Conservation (phyloP, 2,888 invertebrate species). For the Diaprepes abbreviatus region DNA sequence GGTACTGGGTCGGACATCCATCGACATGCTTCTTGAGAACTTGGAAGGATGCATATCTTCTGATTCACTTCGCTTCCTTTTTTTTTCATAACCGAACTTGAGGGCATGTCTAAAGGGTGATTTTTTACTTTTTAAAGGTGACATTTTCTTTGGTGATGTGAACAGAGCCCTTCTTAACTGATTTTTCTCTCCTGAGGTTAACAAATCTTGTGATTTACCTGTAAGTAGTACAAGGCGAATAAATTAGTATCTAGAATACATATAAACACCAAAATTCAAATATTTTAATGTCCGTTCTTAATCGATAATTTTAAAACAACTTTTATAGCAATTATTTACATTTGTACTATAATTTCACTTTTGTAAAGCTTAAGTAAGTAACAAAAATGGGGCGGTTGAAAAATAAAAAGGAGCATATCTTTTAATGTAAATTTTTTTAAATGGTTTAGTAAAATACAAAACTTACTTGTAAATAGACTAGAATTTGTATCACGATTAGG, state of each 20-base stretch:
- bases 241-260: too few species aligned
- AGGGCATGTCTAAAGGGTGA: conserved; percentile 68
- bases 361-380: too few species aligned
- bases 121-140: conserved; percentile 44
- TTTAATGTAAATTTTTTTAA: too few species aligned
- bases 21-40: conserved; percentile 73
- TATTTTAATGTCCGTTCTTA: too few species aligned
- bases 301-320: too few species aligned
- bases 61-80: conserved; percentile 69
- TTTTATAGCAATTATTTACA: too few species aligned
- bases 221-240: conserved; percentile 3
- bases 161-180: conserved; percentile 53
- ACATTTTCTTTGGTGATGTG: conserved; percentile 54
- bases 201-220: conserved; percentile 51
- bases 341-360: too few species aligned
- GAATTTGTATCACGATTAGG: conserved; percentile 67
- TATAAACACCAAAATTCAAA: too few species aligned
- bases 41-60: conserved; percentile 65
- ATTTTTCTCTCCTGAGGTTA: conserved; percentile 36
- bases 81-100: conserved; percentile 62
- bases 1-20: conserved; percentile 68
- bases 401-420: too few species aligned
- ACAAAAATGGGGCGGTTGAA: too few species aligned
- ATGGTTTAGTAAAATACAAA: too few species aligned
- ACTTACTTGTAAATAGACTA: conserved; percentile 54